A percentile compares a stretch with the other conserved stretches of the same genome.
Conservation (phyloP, 1,140 invertebrate species). For the Pseudachorutes palmiensis region DNA sequence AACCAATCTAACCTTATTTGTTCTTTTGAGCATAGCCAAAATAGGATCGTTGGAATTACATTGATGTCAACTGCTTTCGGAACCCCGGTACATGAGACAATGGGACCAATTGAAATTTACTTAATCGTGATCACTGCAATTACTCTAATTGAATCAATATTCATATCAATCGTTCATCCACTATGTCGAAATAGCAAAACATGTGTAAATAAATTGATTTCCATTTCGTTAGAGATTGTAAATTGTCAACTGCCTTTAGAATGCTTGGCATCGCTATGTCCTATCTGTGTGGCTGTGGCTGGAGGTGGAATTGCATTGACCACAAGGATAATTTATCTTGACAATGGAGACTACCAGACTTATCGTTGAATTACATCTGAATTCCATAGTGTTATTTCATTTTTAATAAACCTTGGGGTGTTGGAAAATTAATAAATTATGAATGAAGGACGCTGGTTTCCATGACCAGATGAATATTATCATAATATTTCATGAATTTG, state of each 20-base stretch:
- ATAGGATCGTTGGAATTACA: not conserved
- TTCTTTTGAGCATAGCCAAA: too few relatives aligned
- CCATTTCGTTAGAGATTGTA: not conserved
- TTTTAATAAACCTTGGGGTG: not conserved
- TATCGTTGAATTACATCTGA: not conserved
- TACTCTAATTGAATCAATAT: not conserved
- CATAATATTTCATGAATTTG: too few relatives aligned
- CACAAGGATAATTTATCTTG: not conserved
- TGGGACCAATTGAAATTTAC: not conserved
- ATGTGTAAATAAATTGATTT: not conserved
- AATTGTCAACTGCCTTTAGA: too few relatives aligned
- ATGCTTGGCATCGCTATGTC: too few relatives aligned
- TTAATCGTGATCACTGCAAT: not conserved
- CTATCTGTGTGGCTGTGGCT: too few relatives aligned
- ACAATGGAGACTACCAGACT: not conserved
- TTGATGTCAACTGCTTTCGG: constrained; percentile 19
- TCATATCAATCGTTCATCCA: not conserved
- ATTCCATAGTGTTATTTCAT: not conserved
- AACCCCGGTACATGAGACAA: constrained; percentile 40
- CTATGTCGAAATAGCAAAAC: not conserved
- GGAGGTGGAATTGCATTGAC: too few relatives aligned
- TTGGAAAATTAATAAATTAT: too few relatives aligned
- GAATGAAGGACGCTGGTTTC: too few relatives aligned
- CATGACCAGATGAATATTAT: too few relatives aligned
- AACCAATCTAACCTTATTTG: too few relatives aligned